Evolutionary conservation across 2,797 vertebrate genomes (phyloP).

Genomic region (Glyptemys insculpta): DNA sequence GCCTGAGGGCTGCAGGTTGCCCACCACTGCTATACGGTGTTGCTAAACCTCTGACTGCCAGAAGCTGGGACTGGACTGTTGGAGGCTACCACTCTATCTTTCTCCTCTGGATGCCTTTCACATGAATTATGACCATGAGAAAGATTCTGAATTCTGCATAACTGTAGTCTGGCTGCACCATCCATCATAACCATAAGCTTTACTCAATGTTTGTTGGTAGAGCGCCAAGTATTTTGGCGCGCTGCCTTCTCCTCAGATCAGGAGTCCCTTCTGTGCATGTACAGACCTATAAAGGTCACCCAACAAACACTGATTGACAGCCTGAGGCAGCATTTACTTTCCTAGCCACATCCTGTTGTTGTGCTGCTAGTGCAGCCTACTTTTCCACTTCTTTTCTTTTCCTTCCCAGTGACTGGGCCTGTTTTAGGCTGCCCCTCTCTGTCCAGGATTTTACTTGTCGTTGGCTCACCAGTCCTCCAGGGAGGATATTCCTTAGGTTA

Average conservation of each 20-base stretch:
- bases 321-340: not conserved
- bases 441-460: not conserved
- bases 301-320: not conserved
- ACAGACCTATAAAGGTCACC: not conserved
- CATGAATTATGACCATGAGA: not conserved
- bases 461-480: not conserved
- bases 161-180: not conserved
- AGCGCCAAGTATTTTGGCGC: not conserved
- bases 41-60: not conserved
- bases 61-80: not conserved
- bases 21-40: not conserved
- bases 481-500: not conserved
- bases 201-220: not conserved
- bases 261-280: not conserved
- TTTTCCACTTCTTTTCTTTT: not conserved
- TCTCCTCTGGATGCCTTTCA: not conserved
- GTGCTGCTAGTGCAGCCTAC: not conserved
- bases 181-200: not conserved
- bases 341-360: not conserved
- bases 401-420: not conserved
- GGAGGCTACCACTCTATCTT: not conserved
- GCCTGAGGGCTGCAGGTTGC: too few species aligned
- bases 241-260: not conserved
- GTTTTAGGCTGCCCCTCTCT: not conserved
- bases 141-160: not conserved